phyloP scores from a whole-genome alignment of 64 coral and sea anemone genomes.

The Montipora efflorescens region DNA sequence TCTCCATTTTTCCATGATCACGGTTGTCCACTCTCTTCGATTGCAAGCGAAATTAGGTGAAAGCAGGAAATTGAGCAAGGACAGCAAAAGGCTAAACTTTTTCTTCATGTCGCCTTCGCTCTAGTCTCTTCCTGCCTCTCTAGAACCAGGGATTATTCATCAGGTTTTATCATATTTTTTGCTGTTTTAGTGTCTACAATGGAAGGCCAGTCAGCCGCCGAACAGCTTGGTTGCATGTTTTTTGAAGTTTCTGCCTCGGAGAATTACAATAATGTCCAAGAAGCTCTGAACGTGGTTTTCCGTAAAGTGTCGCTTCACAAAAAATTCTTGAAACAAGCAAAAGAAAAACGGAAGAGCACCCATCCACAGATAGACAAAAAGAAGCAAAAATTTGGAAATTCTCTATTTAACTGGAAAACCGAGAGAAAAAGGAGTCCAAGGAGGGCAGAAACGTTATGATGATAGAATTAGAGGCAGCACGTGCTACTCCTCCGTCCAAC shows the following conservation, averaged over 20 bases:
- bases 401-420: slow-evolving; percentile 90
- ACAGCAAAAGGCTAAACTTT: no score
- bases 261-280: slow-evolving; percentile 90
- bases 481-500: no score
- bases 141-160: no score
- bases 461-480: no score
- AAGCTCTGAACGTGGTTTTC: slow-evolving; percentile 86
- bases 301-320: slow-evolving; percentile 87
- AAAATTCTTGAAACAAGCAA: slow-evolving; percentile 69
- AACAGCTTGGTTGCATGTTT: slow-evolving; percentile 96
- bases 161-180: no score
- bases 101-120: no score
- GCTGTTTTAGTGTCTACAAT: slow-evolving; percentile 76
- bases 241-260: slow-evolving; percentile 97
- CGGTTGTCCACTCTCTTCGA: no score
- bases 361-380: slow-evolving; percentile 64
- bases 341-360: slow-evolving; percentile 79
- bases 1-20: no score
- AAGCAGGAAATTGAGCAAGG: no score
- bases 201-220: slow-evolving; percentile 88
- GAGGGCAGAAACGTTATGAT: slow-evolving; percentile 20
- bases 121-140: no score
- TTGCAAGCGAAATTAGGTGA: no score
- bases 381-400: slow-evolving; percentile 93
- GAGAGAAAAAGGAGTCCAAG: slow-evolving; percentile 68